Evolutionary conservation across 2,888 invertebrate species (phyloP).

Genomic region (Eupithecia abbreviata): DNA sequence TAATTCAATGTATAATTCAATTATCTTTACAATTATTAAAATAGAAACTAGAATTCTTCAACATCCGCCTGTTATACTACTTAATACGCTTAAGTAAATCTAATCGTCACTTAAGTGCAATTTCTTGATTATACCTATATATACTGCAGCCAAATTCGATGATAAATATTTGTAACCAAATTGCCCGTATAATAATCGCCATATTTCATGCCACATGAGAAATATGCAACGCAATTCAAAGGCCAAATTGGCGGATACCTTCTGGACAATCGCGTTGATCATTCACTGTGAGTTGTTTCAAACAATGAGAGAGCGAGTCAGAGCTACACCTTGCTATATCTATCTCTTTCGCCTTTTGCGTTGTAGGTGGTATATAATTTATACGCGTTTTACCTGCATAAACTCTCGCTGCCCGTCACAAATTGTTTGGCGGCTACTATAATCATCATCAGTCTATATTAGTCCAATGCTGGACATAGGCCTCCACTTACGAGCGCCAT

Average conservation of each 20-base stretch:
- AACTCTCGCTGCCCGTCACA: too few species aligned
- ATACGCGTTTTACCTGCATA: too few species aligned
- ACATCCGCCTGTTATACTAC: neutral
- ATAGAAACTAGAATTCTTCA: neutral
- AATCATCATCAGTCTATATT: neutral
- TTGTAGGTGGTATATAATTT: too few species aligned
- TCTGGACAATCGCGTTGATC: too few species aligned
- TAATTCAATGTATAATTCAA: neutral
- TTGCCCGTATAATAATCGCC: too few species aligned
- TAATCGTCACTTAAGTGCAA: neutral
- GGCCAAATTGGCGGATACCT: too few species aligned
- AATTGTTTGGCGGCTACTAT: neutral
- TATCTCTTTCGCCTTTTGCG: too few species aligned
- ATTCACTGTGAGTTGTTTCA: too few species aligned
- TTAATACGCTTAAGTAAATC: neutral
- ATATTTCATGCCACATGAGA: too few species aligned
- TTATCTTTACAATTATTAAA: neutral
- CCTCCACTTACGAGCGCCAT: neutral
- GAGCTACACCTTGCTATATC: too few species aligned
- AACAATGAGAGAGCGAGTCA: too few species aligned
- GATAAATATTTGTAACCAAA: neutral
- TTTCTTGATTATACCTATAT: neutral
- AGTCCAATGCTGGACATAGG: neutral
- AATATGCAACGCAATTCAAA: too few species aligned
- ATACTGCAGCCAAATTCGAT: neutral